Base-by-base conservation (phyloP, 2,888 invertebrate genomes). In the Harpagoxenus sublaevis region DNA sequence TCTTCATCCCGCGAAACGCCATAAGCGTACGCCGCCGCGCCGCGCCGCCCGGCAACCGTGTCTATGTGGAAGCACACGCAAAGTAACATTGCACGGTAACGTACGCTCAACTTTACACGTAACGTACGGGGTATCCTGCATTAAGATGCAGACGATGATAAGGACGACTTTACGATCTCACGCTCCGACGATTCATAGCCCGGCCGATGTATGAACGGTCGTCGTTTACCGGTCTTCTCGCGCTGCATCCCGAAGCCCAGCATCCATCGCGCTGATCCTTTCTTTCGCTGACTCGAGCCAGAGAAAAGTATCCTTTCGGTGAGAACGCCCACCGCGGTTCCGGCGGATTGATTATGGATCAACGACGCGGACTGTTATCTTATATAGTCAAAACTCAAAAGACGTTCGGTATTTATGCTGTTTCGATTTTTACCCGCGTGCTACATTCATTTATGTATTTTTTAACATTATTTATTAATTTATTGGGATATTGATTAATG, bases 131-230 rank as follows among this genome's bases (percentile, higher is more conserved):
- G 91, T 92, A 93, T 87, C 90, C 91, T 92, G 92, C 94, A 94
- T 94, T 94, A 94, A 94, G 94, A 94, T 94, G 93, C 93, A 93
- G 91, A 91, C 91, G 93, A 89, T 94, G 94, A 94, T 94, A 94
- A 94, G 93, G 89, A 91, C 90, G 92, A 93, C 94, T 94, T 94
- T 94, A 94, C 94, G 94, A 94, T 94, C 94, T 94, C 94, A 94
- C 94, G 94, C 94, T 94, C 92, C 91, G 93, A 92, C 94, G 94
- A 94, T 94, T 94, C 94, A 94, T 94, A 93, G 93, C 93, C 91
- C 84, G 90, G 88, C 70, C 94, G 92, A 94, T 94, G 91, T 91
- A 93, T 91, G 92, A 93, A 92, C 92, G 89, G 88, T 85, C 92
- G 92, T 91, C 92, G 93, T 93, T 93, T 92, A 92, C 92, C 89